Evolutionary conservation across 2,113 vertebrate genomes (phyloP), one percentile per base, ranked within the genome.

Genomic region (Charina bottae): DNA sequence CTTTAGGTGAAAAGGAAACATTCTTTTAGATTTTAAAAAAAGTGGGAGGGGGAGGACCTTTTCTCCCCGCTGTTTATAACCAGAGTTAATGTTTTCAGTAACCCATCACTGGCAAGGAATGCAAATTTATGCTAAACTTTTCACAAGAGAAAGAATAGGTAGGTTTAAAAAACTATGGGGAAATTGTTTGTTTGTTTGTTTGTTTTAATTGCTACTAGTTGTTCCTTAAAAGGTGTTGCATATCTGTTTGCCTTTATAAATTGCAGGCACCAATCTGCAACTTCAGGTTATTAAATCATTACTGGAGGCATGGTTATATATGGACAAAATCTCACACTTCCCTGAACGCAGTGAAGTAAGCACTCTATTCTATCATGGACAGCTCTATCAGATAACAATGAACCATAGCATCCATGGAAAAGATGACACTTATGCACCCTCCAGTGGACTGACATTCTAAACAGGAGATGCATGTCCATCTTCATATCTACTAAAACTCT

Each of bases 21-120:
- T 42, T 58, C 86, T 87, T 87, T 87, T 87, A 56, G 10, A 83
- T 37, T 37, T 28, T 4, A 78, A 42, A 78, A 72, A 37, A 72
- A 33, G 6, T 78, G 17, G 53, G 53, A 56, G n/a, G 15, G 54
- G 33, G 17, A 90, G n/a, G 78, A 23, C 53, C 64, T n/a, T 60
- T 92, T 60, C 68, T 37, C 23, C 46, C 84, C 37, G 84, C 55
- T 60, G 19, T 62, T 62, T 90, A 90, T 55, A 85, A 86, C 90
- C 21, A 68, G 59, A 91, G 54, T 86, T 91, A 37, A 86, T 68
- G n/a, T 11, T 88, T 92, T 88, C 62, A 88, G 19, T 24, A 28
- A 49, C 10, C 21, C 9, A 24, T 53, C 26, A 24, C 28, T 88
- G 37, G 23, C 8, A 56, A 58, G 60, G 23, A 54, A 72, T 28